Evolutionary conservation across 2,797 vertebrate genomes (phyloP), one percentile per base, ranked within the genome.

Genomic region (Siniperca undulata): DNA sequence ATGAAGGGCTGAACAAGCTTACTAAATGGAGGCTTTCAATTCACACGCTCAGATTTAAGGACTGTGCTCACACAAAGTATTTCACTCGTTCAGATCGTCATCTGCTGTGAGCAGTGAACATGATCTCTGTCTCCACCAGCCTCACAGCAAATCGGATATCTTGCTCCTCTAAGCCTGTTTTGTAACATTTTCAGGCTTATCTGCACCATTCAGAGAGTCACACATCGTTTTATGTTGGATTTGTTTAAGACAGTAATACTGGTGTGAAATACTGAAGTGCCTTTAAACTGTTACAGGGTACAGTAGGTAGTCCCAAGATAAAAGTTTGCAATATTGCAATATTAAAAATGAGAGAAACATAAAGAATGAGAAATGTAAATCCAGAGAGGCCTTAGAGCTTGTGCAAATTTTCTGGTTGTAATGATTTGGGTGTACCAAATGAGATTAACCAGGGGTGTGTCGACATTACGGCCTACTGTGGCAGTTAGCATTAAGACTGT

Each of bases 1-100:
- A 78, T 34, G 81, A 90, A 79, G 86, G 87, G 89, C 84, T 75
- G 84, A 91, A 91, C 87, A 72, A 80, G 86, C 85, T 71, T 64
- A 66, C 86, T 86, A 84, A 90, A 82, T 46, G 62, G 77, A 74
- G 64, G 66, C 73, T 87, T 87, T 81, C 82, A 87, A 9, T 83
- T 82, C 74, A 62, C 74, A 55, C 70, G 59, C 70, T 72, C 75
- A 7, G 75, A 86, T 88, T 76, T 69, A 80, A 85, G 68, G 46
- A 60, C 65, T 55, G 19, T 2, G 27, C 46, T 34, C 55, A 2
- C 70, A 82, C 70, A 80, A 44, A 70, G 65, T 61, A 83, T 82
- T 81, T 65, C 20, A 77, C 67, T 82, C 20, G 38, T 83, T 81
- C 71, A 74, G 70, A 78, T 83, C 58, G 5, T 88, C 72, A 75